Base-by-base conservation (phyloP, 2,113 vertebrate genomes). In the Edolisoma coerulescens region DNA sequence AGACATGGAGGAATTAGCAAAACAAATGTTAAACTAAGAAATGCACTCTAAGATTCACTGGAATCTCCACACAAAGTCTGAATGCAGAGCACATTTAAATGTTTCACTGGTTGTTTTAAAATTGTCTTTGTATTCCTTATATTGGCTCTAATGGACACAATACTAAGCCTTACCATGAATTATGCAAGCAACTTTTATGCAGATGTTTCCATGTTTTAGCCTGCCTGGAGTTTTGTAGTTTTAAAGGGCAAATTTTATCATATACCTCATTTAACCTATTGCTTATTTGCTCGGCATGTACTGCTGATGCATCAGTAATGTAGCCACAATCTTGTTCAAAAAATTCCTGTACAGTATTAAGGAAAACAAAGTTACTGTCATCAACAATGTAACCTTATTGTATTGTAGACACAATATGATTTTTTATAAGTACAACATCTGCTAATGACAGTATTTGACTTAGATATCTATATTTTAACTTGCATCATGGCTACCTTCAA, bases 21-120 rank as follows among this genome's bases (percentile, higher is more conserved):
- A 98, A 98, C 97, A 98, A 98, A 98, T 96, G 97, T 97, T 97
- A 97, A 97, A 96, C 96, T 95, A 95, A 96, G 91, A 97, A 96
- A 94, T 92, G 95, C 89, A 95, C 90, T 97, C 91, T 94, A 68
- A 97, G 89, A 76, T 96, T 88, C 95, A 86, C 60, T 95, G 95
- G 95, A 96, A 97, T 96, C 90, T 92, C 95, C 76, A 92, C 82
- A 87, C 63, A 87, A 89, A 81, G 93, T 95, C 95, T 96, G 81
- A 96, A 96, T 93, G 87, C 79, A 88, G 87, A 93, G 44, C 61
- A 39, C 82, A 96, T 95, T 95, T 93, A 85, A 96, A 68, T 76
- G 84, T 85, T 95, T 97, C 90, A 88, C 94, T 90, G 82, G 74
- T 73, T 96, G 78, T 95, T 97, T 95, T 89, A 86, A 97, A 97